Percentiles rank a stretch among this genome's conserved stretches.
phyloP scores from a whole-genome alignment of 2,888 invertebrate species.

The Epinotia bilunana region DNA sequence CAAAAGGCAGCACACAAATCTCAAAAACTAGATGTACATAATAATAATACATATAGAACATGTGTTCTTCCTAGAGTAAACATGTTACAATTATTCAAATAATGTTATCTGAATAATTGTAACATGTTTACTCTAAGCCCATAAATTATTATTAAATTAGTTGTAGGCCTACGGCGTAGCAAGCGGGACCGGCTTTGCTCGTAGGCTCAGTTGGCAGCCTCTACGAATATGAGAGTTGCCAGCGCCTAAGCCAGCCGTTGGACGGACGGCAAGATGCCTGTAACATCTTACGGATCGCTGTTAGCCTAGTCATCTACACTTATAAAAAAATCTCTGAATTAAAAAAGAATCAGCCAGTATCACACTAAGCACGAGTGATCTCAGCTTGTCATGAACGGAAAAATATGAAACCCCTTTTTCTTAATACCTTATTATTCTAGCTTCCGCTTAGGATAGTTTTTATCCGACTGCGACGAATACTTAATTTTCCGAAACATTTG shows the following conservation, averaged over 20 bases:
- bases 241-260: conserved; percentile 64
- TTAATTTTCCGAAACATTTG: too few species aligned
- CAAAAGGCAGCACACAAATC: neutral
- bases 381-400: too few species aligned
- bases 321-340: too few species aligned
- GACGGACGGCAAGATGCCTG: conserved; percentile 53
- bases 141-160: conserved; percentile 52
- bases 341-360: too few species aligned
- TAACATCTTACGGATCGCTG: conserved; percentile 31
- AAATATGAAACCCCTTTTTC: too few species aligned
- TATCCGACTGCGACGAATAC: too few species aligned
- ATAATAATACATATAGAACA: neutral
- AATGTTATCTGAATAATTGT: neutral
- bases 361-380: too few species aligned
- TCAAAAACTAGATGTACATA: neutral
- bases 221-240: conserved; percentile 77
- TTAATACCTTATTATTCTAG: too few species aligned
- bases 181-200: conserved; percentile 69
- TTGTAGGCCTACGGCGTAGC: conserved; percentile 72
- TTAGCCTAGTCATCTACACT: neutral
- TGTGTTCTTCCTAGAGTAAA: too few species aligned
- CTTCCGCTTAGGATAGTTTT: too few species aligned
- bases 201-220: conserved; percentile 76
- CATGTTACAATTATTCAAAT: too few species aligned
- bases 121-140: neutral